Evolutionary conservation across 2,113 vertebrate species (phyloP).

Genomic region (Synchiropus splendidus): DNA sequence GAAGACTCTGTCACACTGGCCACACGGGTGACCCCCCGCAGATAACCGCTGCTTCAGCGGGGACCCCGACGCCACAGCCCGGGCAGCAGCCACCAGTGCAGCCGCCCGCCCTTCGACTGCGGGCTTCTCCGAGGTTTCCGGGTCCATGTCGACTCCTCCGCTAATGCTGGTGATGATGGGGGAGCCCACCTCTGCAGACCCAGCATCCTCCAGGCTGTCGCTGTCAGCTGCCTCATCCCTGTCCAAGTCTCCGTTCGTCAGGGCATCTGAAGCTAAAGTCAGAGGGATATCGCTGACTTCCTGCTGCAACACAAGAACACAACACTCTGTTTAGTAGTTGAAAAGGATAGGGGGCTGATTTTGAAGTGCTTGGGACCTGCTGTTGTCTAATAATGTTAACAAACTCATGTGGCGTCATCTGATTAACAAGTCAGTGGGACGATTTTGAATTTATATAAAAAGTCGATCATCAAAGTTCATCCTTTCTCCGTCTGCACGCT

Average conservation of each 20-base stretch:
- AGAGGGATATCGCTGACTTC: slow-evolving; percentile 55
- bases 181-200: neutral
- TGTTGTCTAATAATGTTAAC: no score
- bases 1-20: slow-evolving; percentile 90
- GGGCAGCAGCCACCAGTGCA: slow-evolving; percentile 37
- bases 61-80: slow-evolving; percentile 46
- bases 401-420: no score
- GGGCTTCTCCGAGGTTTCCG: slow-evolving; percentile 13
- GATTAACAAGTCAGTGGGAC: no score
- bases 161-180: slow-evolving; percentile 8
- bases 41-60: slow-evolving; percentile 74
- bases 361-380: no score
- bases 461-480: no score
- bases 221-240: slow-evolving; percentile 29
- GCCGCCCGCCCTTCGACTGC: slow-evolving; percentile 19
- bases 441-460: no score
- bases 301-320: slow-evolving; percentile 47
- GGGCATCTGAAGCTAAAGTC: slow-evolving; percentile 29
- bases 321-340: neutral
- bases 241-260: slow-evolving; percentile 51
- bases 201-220: slow-evolving; percentile 25
- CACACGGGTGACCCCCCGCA: slow-evolving; percentile 83
- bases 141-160: slow-evolving; percentile 9
- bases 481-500: no score
- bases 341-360: no score